Evolutionary conservation across 2,888 invertebrate species (phyloP).

Genomic region (Cataglyphis albicans): DNA sequence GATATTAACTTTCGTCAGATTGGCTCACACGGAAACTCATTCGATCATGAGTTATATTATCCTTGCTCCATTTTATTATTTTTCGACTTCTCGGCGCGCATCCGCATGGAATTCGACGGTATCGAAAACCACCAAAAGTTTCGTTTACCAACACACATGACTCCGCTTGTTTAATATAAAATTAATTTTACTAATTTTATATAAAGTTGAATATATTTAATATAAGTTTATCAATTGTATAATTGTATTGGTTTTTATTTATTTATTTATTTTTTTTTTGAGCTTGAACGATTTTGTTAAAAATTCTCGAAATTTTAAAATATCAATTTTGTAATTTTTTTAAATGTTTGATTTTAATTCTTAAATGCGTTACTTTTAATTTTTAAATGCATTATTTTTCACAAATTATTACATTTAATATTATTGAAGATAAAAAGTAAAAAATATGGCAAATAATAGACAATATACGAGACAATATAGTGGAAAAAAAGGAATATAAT

Average conservation of each 20-base stretch:
- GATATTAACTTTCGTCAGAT: slow-evolving; percentile 64
- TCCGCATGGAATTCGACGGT: not conserved
- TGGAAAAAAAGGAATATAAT: not conserved
- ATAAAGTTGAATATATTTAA: not conserved
- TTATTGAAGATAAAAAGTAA: slow-evolving; percentile 35
- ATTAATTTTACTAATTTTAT: not conserved
- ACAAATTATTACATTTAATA: slow-evolving; percentile 32
- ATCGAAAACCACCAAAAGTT: not conserved
- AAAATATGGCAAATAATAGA: slow-evolving; percentile 10
- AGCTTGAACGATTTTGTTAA: not conserved
- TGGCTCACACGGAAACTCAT: slow-evolving; percentile 53
- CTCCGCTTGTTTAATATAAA: not conserved
- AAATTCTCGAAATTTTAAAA: not conserved
- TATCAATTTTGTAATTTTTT: slow-evolving; percentile 5
- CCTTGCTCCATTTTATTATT: not conserved
- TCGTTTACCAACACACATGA: not conserved
- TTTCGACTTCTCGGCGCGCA: not conserved
- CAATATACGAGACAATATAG: slow-evolving; percentile 16
- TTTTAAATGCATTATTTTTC: not conserved
- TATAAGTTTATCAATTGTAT: not conserved
- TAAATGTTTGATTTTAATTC: not conserved
- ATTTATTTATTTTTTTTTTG: not conserved
- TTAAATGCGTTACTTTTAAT: not conserved
- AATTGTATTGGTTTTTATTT: not conserved
- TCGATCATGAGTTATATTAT: slow-evolving; percentile 65